These are phyloP conservation scores for Dinocampus coccinellae DNA, from an alignment of 2,888 invertebrate genomes.

Conservation along the genomic window DNA sequence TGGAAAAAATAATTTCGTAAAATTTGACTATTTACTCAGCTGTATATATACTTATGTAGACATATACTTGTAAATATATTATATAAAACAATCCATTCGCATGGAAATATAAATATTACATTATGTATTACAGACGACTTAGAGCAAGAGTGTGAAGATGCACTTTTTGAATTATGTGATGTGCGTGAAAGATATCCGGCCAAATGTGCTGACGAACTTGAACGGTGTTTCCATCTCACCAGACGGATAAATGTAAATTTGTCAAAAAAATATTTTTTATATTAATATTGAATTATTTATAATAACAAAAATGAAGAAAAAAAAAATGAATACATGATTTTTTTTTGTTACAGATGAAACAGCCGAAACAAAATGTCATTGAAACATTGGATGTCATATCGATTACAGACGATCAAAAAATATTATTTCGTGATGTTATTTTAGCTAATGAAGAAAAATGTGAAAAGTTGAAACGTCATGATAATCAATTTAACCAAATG, in stretches of 20 bases:
- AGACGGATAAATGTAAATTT: slow-evolving; percentile 52
- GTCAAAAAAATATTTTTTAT: too few species aligned
- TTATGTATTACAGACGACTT: slow-evolving; percentile 43
- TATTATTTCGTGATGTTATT: slow-evolving; percentile 30
- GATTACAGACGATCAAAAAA: slow-evolving; percentile 42
- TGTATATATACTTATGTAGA: background rate
- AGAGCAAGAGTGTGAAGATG: slow-evolving; percentile 59
- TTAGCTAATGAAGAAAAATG: slow-evolving; percentile 17
- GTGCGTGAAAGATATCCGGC: slow-evolving; percentile 57
- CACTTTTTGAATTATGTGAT: slow-evolving; percentile 56
- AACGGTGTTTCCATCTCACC: slow-evolving; percentile 48
- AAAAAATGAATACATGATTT: background rate
- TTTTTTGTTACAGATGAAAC: slow-evolving; percentile 48
- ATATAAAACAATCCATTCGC: background rate
- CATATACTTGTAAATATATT: too few species aligned
- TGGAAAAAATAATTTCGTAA: background rate
- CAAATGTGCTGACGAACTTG: slow-evolving; percentile 55
- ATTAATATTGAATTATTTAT: background rate
- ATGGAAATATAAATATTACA: background rate
- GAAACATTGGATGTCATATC: slow-evolving; percentile 33
- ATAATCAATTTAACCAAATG: slow-evolving; percentile 26
- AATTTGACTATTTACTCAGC: background rate
- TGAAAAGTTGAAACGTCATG: slow-evolving; percentile 17
- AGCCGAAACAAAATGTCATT: slow-evolving; percentile 31
- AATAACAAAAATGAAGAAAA: too few species aligned